These are phyloP conservation scores for Macrobrachium rosenbergii DNA, from an alignment of 1,140 invertebrate genomes.

Conservation along the genomic window DNA sequence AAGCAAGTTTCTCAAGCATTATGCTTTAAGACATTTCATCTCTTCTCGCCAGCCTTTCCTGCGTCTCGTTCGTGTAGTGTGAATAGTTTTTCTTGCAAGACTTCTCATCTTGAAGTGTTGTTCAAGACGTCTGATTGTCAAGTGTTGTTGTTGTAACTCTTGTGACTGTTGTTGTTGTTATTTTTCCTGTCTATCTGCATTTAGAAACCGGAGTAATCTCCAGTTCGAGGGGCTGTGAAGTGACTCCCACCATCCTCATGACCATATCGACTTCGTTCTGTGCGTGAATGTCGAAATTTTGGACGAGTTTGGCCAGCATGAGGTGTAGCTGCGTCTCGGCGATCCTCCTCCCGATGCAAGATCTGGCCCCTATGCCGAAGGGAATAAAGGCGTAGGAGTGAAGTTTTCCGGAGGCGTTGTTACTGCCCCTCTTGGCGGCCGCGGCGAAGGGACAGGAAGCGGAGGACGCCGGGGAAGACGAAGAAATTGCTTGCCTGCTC, in stretches of 20 bases:
- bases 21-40: too few relatives aligned
- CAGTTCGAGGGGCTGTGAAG: conserved; percentile 53
- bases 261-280: conserved; percentile 58
- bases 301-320: conserved; percentile 71
- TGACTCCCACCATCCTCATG: conserved; percentile 66
- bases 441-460: conserved; percentile 69
- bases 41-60: too few relatives aligned
- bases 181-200: too few relatives aligned
- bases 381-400: conserved; percentile 82
- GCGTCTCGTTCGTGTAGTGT: too few relatives aligned
- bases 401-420: conserved; percentile 70
- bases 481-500: background rate
- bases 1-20: too few relatives aligned
- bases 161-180: background rate
- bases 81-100: background rate
- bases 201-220: background rate
- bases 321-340: conserved; percentile 82
- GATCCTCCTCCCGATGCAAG: conserved; percentile 85
- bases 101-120: background rate
- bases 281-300: conserved; percentile 11
- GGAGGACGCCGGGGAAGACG: background rate
- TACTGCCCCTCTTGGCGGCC: conserved; percentile 68
- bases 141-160: background rate
- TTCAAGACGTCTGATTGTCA: background rate
- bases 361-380: conserved; percentile 84